Evolutionary conservation across 2,797 vertebrate genomes (phyloP), one percentile per base, ranked within the genome.

Genomic region (Muscicapa comitata): DNA sequence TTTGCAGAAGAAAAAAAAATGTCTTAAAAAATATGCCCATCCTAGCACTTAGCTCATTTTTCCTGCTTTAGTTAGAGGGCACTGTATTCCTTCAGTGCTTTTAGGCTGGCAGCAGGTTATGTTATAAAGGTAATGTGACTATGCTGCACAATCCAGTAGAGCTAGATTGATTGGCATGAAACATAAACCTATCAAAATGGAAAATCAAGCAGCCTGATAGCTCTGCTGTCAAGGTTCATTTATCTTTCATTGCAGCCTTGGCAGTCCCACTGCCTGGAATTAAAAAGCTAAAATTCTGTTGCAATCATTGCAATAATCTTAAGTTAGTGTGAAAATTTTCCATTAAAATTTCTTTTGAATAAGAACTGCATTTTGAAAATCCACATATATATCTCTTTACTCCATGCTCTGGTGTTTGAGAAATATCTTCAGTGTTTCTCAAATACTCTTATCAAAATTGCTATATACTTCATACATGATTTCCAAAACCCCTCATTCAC

Each of bases 181-280:
- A 86, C 33, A 88, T 94, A 95, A 92, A 96, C 92, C 89, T 93
- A 91, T 93, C 84, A 88, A 83, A 94, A 88, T n/a, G 83, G 72
- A 91, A 94, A 97, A 94, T 93, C 85, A 96, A 87, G 54, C 58
- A 86, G 77, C 57, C 77, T 91, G 93, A 95, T 89, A 94, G 18
- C 82, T 90, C 43, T 91, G 70, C 85, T 88, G 89, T 93, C 91
- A 94, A 95, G 75, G 78, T 47, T 78, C 78, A 90, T 94, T 91
- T 93, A 93, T 91, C 75, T 95, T 93, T 86, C 89, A 31, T 58
- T 91, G 72, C 76, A 94, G 79, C 73, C 76, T 93, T 86, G 82
- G 73, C 1, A 0, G 31, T 86, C 73, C 73, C 62, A 51, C 12
- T 66, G 68, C 43, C 62, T 86, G 51, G 66, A 58, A 93, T 94